A percentile compares a stretch with the other conserved stretches of the same genome.
These are phyloP conservation scores for Pseudoatta argentina DNA, from an alignment of 1,140 invertebrate species.

Conservation along the genomic window DNA sequence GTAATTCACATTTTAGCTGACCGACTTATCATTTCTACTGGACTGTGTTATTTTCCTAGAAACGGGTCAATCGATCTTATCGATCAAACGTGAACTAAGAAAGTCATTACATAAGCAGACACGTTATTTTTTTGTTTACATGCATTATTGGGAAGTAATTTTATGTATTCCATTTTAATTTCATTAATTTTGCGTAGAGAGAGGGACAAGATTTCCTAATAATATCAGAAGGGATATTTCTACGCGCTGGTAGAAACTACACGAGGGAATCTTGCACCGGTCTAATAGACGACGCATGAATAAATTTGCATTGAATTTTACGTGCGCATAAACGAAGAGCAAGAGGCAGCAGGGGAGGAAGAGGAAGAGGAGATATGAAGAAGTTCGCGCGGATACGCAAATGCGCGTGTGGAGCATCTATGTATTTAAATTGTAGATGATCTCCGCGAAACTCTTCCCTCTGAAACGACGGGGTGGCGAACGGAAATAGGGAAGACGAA, in stretches of 20 bases:
- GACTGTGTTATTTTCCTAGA: slow-evolving; percentile 41
- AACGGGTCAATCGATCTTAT: slow-evolving; percentile 41
- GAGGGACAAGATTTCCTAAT: neutral
- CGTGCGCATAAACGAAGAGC: slow-evolving; percentile 14
- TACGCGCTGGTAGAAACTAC: slow-evolving; percentile 14
- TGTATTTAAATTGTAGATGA: slow-evolving; percentile 72
- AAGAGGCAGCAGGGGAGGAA: slow-evolving; percentile 9
- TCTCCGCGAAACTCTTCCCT: slow-evolving; percentile 50
- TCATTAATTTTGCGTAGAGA: neutral
- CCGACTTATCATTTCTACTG: slow-evolving; percentile 35
- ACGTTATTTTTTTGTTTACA: neutral
- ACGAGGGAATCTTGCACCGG: slow-evolving; percentile 26
- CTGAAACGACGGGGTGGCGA: slow-evolving; percentile 24
- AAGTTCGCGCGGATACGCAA: slow-evolving; percentile 31
- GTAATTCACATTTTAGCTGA: neutral
- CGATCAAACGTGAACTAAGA: slow-evolving; percentile 41
- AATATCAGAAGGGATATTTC: slow-evolving; percentile 32
- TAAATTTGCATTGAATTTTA: slow-evolving; percentile 61
- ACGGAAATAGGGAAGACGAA: slow-evolving; percentile 49
- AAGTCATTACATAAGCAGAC: slow-evolving; percentile 25
- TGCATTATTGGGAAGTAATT: neutral
- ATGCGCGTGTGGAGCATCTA: slow-evolving; percentile 27
- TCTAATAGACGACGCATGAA: slow-evolving; percentile 58
- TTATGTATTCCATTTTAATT: slow-evolving; percentile 3
- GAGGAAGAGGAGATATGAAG: slow-evolving; percentile 38